phyloP scores from a whole-genome alignment of 2,888 invertebrate species.

The Xylota segnis region DNA sequence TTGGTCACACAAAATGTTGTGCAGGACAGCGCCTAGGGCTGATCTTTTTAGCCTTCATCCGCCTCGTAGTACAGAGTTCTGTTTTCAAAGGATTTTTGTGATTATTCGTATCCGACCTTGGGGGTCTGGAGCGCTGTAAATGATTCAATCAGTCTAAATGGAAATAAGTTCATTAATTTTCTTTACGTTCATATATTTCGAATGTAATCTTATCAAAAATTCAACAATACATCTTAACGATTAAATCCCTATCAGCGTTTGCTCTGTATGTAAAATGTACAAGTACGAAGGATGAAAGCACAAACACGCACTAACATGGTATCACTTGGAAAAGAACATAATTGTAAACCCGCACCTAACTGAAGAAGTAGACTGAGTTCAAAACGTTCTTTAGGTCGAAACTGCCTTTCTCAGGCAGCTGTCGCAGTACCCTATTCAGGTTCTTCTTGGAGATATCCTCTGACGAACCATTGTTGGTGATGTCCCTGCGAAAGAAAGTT shows the following conservation, averaged over 20 bases:
- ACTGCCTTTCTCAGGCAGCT: slow-evolving; percentile 90
- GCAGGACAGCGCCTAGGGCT: too few relatives aligned
- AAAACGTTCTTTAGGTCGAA: slow-evolving; percentile 91
- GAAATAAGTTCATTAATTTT: too few relatives aligned
- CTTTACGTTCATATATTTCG: slow-evolving; percentile 31
- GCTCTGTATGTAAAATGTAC: slow-evolving; percentile 52
- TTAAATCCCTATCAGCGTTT: slow-evolving; percentile 46
- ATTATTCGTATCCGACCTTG: too few relatives aligned
- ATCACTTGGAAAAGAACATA: slow-evolving; percentile 54
- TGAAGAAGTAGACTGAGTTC: slow-evolving; percentile 94
- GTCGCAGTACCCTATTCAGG: slow-evolving; percentile 87
- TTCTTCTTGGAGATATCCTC: slow-evolving; percentile 87
- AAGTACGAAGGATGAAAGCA: slow-evolving; percentile 43
- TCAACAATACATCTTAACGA: slow-evolving; percentile 58
- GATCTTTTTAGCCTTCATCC: too few relatives aligned
- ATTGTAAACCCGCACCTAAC: slow-evolving; percentile 85
- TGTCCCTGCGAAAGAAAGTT: slow-evolving; percentile 83
- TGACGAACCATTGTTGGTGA: slow-evolving; percentile 85
- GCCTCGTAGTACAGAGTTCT: too few relatives aligned
- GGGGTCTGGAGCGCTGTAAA: too few relatives aligned
- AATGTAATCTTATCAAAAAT: slow-evolving; percentile 55
- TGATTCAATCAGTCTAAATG: too few relatives aligned
- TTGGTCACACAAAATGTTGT: too few relatives aligned
- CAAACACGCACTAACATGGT: slow-evolving; percentile 49
- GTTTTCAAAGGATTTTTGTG: too few relatives aligned